phyloP scores from a whole-genome alignment of 30 jellyfish, hydroid and myxozoan species.

The Pelagia noctiluca region DNA sequence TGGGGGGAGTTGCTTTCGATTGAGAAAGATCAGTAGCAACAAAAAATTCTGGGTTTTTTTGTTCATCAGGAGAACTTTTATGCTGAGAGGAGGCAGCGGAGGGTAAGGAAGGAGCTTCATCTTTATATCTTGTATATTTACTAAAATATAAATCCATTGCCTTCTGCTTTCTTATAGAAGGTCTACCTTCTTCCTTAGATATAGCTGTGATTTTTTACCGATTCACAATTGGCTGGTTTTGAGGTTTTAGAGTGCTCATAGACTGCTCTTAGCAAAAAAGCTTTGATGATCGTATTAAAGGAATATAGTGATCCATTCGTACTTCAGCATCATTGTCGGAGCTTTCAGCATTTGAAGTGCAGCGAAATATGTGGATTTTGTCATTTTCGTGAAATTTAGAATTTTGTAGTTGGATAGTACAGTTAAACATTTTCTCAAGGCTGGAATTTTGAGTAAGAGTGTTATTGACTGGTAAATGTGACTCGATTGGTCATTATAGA shows the following conservation, averaged over 20 bases:
- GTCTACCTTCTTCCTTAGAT: background rate
- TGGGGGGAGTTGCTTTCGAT: background rate
- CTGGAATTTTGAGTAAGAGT: background rate
- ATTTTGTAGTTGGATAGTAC: background rate
- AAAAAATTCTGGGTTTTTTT: background rate
- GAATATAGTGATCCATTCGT: background rate
- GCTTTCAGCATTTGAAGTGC: background rate
- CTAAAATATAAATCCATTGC: background rate
- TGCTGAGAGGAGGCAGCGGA: background rate
- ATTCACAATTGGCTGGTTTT: too few relatives aligned
- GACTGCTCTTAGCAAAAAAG: too few relatives aligned
- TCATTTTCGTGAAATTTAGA: background rate
- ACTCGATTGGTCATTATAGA: slow-evolving; percentile 10
- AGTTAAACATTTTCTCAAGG: background rate
- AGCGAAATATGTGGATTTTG: background rate
- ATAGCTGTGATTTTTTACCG: background rate
- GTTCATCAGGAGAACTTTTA: too few relatives aligned
- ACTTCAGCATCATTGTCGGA: background rate
- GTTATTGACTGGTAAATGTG: slow-evolving; percentile 15
- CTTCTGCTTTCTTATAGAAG: background rate
- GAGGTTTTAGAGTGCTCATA: too few relatives aligned
- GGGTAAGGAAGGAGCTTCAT: background rate
- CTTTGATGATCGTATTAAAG: background rate
- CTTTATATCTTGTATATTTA: background rate
- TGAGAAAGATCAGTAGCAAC: background rate